phyloP scores from a whole-genome alignment of 1,140 invertebrate genomes.

The Cydia fagiglandana region DNA sequence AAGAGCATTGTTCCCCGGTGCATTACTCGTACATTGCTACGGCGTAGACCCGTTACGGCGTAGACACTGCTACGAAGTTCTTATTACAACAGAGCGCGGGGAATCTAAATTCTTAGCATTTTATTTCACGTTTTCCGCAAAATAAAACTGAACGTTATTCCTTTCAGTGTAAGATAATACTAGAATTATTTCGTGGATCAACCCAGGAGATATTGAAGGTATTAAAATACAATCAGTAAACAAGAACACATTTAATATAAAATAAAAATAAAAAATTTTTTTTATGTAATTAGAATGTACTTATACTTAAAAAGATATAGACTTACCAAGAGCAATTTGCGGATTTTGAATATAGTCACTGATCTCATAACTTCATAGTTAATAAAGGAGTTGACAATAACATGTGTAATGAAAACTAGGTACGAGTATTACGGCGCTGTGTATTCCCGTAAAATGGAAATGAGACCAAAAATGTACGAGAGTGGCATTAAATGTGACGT shows the following conservation, averaged over 20 bases:
- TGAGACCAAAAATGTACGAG: not conserved
- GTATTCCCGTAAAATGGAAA: not conserved
- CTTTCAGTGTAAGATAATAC: not conserved
- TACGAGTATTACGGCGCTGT: not conserved
- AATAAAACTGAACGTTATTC: not conserved
- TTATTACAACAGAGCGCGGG: not conserved
- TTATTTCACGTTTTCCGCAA: not conserved
- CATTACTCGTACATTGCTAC: conserved; percentile 1
- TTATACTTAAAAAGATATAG: too few species aligned
- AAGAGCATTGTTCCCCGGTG: conserved; percentile 13
- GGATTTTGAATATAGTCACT: not conserved
- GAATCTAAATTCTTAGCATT: not conserved
- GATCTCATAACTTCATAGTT: not conserved
- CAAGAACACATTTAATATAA: too few species aligned
- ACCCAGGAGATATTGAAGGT: too few species aligned
- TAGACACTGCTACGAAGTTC: conserved; percentile 15
- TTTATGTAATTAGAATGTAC: too few species aligned
- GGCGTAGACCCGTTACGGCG: not conserved
- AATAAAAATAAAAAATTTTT: too few species aligned
- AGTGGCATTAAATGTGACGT: too few species aligned
- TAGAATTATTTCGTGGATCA: not conserved
- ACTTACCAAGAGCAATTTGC: too few species aligned
- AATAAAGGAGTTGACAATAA: conserved; percentile 1
- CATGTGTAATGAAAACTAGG: not conserved
- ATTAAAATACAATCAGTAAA: too few species aligned